These are phyloP conservation scores for Natator depressus DNA, from an alignment of 2,113 vertebrate species.

Conservation along the genomic window DNA sequence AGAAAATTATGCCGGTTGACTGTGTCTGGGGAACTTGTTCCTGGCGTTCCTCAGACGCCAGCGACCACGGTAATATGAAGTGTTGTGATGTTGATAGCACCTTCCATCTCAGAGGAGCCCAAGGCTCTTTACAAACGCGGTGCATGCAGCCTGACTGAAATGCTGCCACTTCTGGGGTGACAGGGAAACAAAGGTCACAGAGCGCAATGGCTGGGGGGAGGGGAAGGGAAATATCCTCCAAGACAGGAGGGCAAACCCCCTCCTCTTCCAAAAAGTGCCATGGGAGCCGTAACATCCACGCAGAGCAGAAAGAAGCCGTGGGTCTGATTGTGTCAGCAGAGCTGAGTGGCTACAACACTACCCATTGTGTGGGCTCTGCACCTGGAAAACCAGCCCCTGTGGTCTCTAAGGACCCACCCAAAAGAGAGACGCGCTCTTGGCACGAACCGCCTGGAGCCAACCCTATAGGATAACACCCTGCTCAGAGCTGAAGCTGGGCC, in stretches of 20 bases:
- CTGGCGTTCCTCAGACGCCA: background rate
- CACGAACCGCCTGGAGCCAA: background rate
- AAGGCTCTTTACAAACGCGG: background rate
- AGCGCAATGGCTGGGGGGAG: background rate
- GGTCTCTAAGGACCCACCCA: background rate
- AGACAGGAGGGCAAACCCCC: background rate
- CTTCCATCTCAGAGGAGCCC: background rate
- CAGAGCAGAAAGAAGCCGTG: background rate
- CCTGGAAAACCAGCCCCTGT: background rate
- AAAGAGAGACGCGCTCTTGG: background rate
- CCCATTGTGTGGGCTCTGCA: background rate
- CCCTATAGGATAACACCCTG: background rate
- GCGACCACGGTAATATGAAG: background rate
- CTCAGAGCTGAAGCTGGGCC: background rate
- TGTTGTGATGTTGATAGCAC: background rate
- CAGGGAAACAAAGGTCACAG: background rate
- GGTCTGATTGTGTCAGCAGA: background rate
- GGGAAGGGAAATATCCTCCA: background rate
- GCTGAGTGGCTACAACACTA: background rate
- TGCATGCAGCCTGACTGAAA: background rate
- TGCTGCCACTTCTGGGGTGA: background rate
- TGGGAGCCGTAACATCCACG: background rate
- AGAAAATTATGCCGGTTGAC: background rate
- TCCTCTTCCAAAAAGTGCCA: background rate
- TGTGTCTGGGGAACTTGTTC: background rate